Conservation (phyloP, 2,113 vertebrate genomes). For the Callionymus lyra region DNA sequence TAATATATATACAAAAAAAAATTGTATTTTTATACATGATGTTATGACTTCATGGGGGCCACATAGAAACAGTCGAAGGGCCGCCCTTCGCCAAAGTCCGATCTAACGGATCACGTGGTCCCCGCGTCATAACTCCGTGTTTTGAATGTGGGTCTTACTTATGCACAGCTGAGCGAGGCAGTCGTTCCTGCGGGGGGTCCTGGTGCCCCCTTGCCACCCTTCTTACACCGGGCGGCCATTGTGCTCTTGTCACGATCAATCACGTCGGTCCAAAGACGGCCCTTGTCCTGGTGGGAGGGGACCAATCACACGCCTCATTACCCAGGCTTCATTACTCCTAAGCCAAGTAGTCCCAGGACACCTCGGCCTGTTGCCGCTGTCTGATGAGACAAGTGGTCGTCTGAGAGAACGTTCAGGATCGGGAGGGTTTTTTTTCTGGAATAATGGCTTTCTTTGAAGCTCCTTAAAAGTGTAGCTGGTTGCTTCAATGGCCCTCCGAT, state of each 20-base stretch:
- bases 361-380: slow-evolving; percentile 58
- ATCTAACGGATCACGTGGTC: no score
- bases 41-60: no score
- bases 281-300: slow-evolving; percentile 67
- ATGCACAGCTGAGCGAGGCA: slow-evolving; percentile 29
- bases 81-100: no score
- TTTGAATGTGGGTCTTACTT: slow-evolving; percentile 15
- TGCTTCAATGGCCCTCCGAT: no score
- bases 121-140: no score
- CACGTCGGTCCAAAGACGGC: slow-evolving; percentile 57
- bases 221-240: slow-evolving; percentile 63
- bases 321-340: slow-evolving; percentile 70
- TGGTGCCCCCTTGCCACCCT: slow-evolving; percentile 47
- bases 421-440: no score
- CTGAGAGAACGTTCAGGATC: no score
- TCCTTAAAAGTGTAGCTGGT: no score
- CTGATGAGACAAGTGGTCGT: slow-evolving; percentile 27
- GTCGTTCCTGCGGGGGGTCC: slow-evolving; percentile 34
- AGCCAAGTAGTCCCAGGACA: slow-evolving; percentile 51
- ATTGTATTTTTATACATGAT: no score
- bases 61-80: no score
- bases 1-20: no score
- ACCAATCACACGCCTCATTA: slow-evolving; percentile 76
- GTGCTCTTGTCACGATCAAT: slow-evolving; percentile 73
- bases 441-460: no score